Percentiles rank a stretch among this genome's conserved stretches.
phyloP scores from a whole-genome alignment of 2,797 vertebrate genomes.

The Periparus ater region DNA sequence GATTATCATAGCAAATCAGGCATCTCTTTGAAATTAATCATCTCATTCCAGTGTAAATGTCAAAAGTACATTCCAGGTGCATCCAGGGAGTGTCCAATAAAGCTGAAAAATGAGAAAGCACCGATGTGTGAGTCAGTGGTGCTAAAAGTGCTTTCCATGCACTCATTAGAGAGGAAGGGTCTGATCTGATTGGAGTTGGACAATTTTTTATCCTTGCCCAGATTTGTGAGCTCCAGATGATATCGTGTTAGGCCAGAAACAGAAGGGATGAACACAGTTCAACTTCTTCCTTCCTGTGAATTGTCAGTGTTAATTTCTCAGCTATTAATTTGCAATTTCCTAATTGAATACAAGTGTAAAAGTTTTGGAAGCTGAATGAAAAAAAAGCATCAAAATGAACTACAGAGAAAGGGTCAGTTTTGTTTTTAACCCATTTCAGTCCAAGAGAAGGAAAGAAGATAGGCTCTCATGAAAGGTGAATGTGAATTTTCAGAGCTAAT shows the following conservation, averaged over 20 bases:
- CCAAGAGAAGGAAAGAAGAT: not conserved
- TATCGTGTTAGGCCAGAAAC: not conserved
- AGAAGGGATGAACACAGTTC: accelerated
- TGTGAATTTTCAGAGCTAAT: not conserved
- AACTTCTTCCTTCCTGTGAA: not conserved
- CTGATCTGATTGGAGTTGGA: not conserved
- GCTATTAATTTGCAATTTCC: not conserved
- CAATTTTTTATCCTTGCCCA: not conserved
- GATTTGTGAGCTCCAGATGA: not conserved
- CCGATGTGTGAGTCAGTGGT: not conserved
- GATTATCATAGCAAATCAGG: not conserved
- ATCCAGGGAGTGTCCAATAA: not conserved
- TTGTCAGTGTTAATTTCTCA: not conserved
- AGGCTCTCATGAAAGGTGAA: not conserved
- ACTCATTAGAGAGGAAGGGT: not conserved
- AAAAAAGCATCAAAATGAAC: not conserved
- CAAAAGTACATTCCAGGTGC: not conserved
- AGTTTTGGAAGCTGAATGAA: not conserved
- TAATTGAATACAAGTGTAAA: not conserved
- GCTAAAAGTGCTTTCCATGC: not conserved
- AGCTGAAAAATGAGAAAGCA: not conserved
- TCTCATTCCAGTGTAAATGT: not conserved
- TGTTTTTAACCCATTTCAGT: not conserved
- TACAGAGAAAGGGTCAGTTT: not conserved
- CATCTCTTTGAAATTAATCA: not conserved